Evolutionary conservation across 2,888 invertebrate genomes (phyloP).

Genomic region (Drosophila koepferae): DNA sequence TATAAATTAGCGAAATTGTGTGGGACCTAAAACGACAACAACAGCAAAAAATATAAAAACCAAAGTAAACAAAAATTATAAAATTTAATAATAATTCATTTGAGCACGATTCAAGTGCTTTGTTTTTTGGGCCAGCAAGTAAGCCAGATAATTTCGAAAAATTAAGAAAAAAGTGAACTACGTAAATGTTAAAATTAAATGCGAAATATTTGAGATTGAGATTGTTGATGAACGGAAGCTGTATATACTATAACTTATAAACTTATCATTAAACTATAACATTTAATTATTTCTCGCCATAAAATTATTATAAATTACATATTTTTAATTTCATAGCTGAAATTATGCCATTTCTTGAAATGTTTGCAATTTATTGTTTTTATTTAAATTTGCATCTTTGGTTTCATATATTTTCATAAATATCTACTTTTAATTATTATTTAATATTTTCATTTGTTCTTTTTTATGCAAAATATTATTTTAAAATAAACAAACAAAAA

Average conservation of each 20-base stretch:
- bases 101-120: constrained; percentile 18
- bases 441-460: constrained; percentile 71
- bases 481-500: constrained; percentile 56
- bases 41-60: constrained; percentile 22
- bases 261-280: constrained; percentile 73
- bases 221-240: constrained; percentile 72
- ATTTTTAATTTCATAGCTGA: constrained; percentile 67
- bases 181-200: constrained; percentile 34
- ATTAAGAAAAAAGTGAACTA: constrained; percentile 26
- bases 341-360: constrained; percentile 62
- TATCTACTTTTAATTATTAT: constrained; percentile 51
- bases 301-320: constrained; percentile 52
- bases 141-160: constrained; percentile 26
- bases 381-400: constrained; percentile 15
- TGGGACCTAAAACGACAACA: constrained; percentile 70
- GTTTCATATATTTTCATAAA: constrained; percentile 54
- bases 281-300: constrained; percentile 70
- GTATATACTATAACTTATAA: constrained; percentile 74
- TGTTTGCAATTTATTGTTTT: constrained; percentile 71
- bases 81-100: constrained; percentile 4
- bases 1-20: constrained; percentile 75
- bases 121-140: constrained; percentile 50
- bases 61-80: constrained; percentile 14
- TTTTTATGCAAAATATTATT: constrained; percentile 73
- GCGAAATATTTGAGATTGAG: constrained; percentile 55